Conservation (phyloP, 2,888 invertebrate genomes). For the Sympetrum striolatum region DNA sequence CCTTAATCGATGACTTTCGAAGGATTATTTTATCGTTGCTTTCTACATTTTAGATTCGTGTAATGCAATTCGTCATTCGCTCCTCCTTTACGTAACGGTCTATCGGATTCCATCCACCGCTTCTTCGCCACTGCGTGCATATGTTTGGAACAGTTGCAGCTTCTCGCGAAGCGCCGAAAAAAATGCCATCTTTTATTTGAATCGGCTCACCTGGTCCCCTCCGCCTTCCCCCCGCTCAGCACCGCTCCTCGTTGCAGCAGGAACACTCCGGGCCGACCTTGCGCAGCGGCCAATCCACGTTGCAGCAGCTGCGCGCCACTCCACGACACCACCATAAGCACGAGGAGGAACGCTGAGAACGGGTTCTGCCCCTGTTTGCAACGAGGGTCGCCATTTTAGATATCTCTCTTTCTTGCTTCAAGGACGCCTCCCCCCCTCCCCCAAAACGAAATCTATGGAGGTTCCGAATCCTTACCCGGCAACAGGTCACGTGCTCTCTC, state of each 20-base stretch:
- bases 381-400: conserved; percentile 33
- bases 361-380: conserved; percentile 38
- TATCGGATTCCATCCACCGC: background rate
- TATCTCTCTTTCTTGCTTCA: conserved; percentile 15
- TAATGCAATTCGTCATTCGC: background rate
- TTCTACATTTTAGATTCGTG: too few species aligned
- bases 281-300: conserved; percentile 21
- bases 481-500: conserved; percentile 36
- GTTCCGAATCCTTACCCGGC: conserved; percentile 36
- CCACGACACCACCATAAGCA: conserved; percentile 16
- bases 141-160: background rate
- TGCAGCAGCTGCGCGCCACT: conserved; percentile 14
- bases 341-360: conserved; percentile 4
- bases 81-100: background rate
- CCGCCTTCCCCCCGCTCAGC: background rate
- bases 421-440: conserved; percentile 2
- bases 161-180: background rate
- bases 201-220: background rate
- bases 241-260: background rate
- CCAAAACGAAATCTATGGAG: conserved; percentile 28
- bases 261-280: conserved; percentile 23
- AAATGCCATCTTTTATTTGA: background rate
- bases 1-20: too few species aligned
- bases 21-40: too few species aligned
- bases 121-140: background rate